Evolutionary conservation across 37 sponge, comb jelly and placozoan genomes (phyloP).

Genomic region (Dysidea cf. avara): DNA sequence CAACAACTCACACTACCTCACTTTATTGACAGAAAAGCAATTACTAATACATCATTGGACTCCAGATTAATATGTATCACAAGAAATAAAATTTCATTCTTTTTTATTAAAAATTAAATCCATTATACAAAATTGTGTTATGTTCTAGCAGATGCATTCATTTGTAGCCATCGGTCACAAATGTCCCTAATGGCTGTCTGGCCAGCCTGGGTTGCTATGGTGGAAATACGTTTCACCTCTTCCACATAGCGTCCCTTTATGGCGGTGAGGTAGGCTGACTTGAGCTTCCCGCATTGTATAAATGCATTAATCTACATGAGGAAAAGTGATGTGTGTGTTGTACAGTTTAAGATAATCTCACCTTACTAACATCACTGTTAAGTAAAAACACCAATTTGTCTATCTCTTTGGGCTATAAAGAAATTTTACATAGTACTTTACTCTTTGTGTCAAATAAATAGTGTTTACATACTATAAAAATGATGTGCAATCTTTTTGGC

Average conservation of each 20-base stretch:
- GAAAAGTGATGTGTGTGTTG: background rate
- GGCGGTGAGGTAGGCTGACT: conserved; percentile 83
- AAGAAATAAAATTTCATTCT: background rate
- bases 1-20: conserved; percentile 28
- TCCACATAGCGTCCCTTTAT: conserved; percentile 42
- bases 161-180: conserved; percentile 79
- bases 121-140: background rate
- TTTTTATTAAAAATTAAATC: background rate
- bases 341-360: conserved; percentile 1
- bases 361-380: conserved; percentile 54
- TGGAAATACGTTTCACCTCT: conserved; percentile 60
- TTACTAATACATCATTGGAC: conserved; percentile 57
- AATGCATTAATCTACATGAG: conserved; percentile 61
- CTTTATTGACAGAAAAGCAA: conserved; percentile 54
- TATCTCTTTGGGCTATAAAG: conserved; percentile 34
- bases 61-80: background rate
- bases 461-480: no score
- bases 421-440: no score
- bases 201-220: conserved; percentile 65
- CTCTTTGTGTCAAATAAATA: no score
- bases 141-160: background rate
- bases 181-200: conserved; percentile 67
- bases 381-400: conserved; percentile 48
- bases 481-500: no score
- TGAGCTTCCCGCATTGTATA: conserved; percentile 81